phyloP scores from a whole-genome alignment of 2,797 vertebrate genomes.

The Acanthis flammea region DNA sequence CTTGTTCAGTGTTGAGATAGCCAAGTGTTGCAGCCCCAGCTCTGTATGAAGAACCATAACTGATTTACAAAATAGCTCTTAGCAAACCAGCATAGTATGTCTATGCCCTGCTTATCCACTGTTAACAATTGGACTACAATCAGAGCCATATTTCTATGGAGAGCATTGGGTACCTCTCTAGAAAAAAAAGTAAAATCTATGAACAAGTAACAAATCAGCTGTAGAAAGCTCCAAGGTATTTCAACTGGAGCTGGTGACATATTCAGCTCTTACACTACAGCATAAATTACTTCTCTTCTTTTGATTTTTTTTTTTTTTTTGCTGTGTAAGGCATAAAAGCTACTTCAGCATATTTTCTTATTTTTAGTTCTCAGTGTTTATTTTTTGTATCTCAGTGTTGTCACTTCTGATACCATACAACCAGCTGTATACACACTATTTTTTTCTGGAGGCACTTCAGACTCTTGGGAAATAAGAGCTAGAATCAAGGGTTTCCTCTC shows the following conservation, averaged over 20 bases:
- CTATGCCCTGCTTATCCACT: not conserved
- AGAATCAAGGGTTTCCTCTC: not conserved
- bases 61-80: not conserved
- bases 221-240: not conserved
- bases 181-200: not conserved
- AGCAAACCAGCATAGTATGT: not conserved
- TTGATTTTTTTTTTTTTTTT: not conserved
- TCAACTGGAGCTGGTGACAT: not conserved
- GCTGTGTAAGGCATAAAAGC: not conserved
- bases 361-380: not conserved
- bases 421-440: not conserved
- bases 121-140: not conserved
- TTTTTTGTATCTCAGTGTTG: not conserved
- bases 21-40: not conserved
- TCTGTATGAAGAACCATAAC: not conserved
- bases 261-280: not conserved
- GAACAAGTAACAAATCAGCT: not conserved
- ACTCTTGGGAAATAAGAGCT: not conserved
- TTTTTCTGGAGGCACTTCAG: not conserved
- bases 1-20: not conserved
- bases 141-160: not conserved
- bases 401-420: not conserved
- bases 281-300: not conserved
- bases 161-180: not conserved
- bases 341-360: not conserved